Conservation (phyloP, 2,797 vertebrate species). For the Cyclura pinguis region DNA sequence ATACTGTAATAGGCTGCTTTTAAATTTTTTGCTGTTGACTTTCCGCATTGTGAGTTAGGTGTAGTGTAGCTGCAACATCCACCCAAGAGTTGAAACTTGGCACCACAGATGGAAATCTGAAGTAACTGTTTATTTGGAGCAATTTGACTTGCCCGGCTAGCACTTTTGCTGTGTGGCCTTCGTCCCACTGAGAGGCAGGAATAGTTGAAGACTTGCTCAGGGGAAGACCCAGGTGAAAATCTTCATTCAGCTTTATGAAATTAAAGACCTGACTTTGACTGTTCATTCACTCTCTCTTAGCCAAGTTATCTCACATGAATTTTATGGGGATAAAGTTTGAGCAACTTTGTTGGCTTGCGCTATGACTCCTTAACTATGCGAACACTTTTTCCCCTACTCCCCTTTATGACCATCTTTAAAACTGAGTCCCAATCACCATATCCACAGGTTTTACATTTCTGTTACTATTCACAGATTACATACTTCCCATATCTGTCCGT, state of each 20-base stretch:
- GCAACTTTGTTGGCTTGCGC: no score
- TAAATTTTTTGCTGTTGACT: not conserved
- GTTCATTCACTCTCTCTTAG: not conserved
- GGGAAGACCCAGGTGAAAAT: not conserved
- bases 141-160: constrained; percentile 1
- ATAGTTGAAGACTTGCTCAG: not conserved
- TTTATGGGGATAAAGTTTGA: not conserved
- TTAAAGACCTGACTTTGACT: not conserved
- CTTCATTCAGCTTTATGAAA: no score
- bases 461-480: no score
- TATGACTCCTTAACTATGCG: no score
- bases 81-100: constrained; percentile 31
- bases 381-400: no score
- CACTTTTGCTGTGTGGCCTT: not conserved
- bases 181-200: not conserved
- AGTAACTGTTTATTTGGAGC: constrained; percentile 22
- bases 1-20: constrained; percentile 2
- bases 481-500: no score
- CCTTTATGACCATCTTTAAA: no score
- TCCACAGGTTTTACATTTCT: no score
- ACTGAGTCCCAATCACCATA: no score
- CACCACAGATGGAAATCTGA: constrained; percentile 12
- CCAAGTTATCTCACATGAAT: not conserved
- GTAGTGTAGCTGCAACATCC: constrained; percentile 11
- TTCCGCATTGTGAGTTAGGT: not conserved